Evolutionary conservation across 2,797 vertebrate species (phyloP).

Genomic region (Hydrocynus forskahlii): DNA sequence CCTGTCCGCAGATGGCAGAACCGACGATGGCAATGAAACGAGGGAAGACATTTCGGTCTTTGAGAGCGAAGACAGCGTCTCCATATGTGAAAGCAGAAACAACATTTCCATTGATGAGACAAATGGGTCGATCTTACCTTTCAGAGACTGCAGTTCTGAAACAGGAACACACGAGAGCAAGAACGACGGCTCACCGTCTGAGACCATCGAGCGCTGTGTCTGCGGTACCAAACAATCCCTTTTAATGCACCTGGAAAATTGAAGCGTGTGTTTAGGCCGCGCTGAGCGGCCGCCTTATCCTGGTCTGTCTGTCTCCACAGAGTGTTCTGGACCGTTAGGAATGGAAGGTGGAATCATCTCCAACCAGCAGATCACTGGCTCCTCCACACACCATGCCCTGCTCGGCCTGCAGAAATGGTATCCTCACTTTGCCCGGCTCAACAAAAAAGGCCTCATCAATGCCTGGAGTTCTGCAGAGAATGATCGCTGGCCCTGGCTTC

Average conservation of each 20-base stretch:
- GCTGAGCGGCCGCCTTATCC: not conserved
- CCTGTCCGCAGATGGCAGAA: not conserved
- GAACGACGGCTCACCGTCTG: slow-evolving; percentile 20
- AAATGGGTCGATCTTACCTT: slow-evolving; percentile 3
- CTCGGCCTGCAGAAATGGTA: slow-evolving; percentile 99
- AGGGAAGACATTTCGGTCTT: slow-evolving; percentile 25
- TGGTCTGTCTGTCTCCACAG: slow-evolving; percentile 67
- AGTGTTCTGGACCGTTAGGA: slow-evolving; percentile 94
- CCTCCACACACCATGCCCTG: slow-evolving; percentile 95
- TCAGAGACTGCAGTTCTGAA: slow-evolving; percentile 26
- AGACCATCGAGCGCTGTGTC: slow-evolving; percentile 19
- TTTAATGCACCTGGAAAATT: not conserved
- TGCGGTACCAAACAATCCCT: slow-evolving; percentile 24
- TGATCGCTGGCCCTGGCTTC: slow-evolving; percentile 99
- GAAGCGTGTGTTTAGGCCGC: not conserved
- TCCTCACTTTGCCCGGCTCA: slow-evolving; percentile 95
- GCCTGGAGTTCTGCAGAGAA: slow-evolving; percentile 99
- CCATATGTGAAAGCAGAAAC: slow-evolving; percentile 30
- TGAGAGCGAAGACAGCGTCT: slow-evolving; percentile 29
- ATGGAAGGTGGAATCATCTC: slow-evolving; percentile 98
- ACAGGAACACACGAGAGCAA: not conserved
- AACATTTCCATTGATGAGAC: slow-evolving; percentile 14
- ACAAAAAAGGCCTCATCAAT: slow-evolving; percentile 98
- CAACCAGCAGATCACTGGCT: slow-evolving; percentile 98
- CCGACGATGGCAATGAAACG: not conserved